phyloP scores from a whole-genome alignment of 30 jellyfish, hydroid and myxozoan genomes.

The Turritopsis dohrnii region DNA sequence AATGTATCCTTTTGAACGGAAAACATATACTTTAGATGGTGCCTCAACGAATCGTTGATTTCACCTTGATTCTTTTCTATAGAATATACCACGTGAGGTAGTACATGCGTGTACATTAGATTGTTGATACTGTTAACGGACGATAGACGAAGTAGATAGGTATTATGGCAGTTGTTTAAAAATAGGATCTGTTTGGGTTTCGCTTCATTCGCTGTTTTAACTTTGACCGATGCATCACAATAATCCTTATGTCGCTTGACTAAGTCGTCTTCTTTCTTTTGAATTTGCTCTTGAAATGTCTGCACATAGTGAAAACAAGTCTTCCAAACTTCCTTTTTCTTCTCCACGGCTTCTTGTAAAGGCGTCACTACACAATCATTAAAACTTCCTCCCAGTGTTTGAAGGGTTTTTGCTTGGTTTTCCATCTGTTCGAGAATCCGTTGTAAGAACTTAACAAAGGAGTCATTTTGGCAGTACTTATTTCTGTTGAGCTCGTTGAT shows the following conservation, averaged over 20 bases:
- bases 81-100: slow-evolving; percentile 73
- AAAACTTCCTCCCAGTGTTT: slow-evolving; percentile 26
- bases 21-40: slow-evolving; percentile 38
- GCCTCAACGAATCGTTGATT: slow-evolving; percentile 38
- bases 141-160: slow-evolving; percentile 75
- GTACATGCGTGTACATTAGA: slow-evolving; percentile 40
- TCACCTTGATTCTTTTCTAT: slow-evolving; percentile 33
- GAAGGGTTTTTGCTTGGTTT: slow-evolving; percentile 33
- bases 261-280: slow-evolving; percentile 34
- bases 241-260: slow-evolving; percentile 37
- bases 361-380: slow-evolving; percentile 32
- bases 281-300: slow-evolving; percentile 35
- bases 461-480: slow-evolving; percentile 32
- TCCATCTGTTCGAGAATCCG: slow-evolving; percentile 33
- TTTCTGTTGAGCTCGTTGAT: slow-evolving; percentile 47
- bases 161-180: slow-evolving; percentile 78
- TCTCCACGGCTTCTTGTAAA: slow-evolving; percentile 33
- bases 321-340: slow-evolving; percentile 39
- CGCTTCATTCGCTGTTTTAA: slow-evolving; percentile 1
- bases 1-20: slow-evolving; percentile 35
- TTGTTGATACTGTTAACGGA: slow-evolving; percentile 74
- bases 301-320: slow-evolving; percentile 33
- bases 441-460: slow-evolving; percentile 11
- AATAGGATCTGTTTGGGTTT: slow-evolving; percentile 42
- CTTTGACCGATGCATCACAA: slow-evolving; percentile 17